Evolutionary conservation across 2,888 invertebrate species (phyloP), one percentile per base, ranked within the genome.

Genomic region (Phania funesta): DNA sequence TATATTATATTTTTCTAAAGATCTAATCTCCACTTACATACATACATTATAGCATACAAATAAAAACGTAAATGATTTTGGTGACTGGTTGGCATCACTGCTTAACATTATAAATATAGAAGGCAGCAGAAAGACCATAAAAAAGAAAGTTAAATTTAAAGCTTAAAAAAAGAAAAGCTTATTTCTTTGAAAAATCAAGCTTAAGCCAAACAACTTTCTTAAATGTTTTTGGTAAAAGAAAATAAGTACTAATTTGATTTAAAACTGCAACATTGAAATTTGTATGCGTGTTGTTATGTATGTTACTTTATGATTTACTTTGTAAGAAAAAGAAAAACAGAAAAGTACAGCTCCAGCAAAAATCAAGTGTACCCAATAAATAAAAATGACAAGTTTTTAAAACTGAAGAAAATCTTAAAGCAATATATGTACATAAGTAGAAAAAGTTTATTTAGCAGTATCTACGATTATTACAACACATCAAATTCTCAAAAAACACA

Each of bases 81-180:
- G 9, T 32, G 9, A 0, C 0, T 0, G 4, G 18, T 64, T 44
- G 50, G 5, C 32, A 52, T 54, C 67, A 76, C 35, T 76, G n/a
- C n/a, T 26, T 1, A 52, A 16, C 16, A 74, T 11, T 41, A 24
- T 22, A 38, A 29, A 73, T 41, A 67, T 60, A 68, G 71, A 76
- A 76, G 50, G 80, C 35, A 71, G 50, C 71, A 75, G 1, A 41
- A 18, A 38, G 20, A 9, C 8, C n/a, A 29, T 32, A 38, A 67
- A 77, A 77, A 77, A 70, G 81, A 81, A 81, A 81, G 81, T 81
- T 64, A 46, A n/a, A n/a, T 64, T 58, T 74, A 74, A 78, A 78
- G 82, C 82, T 82, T 56, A 48, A 54, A 62, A 78, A 71, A 65
- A 46, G 71, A 82, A 82, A 78, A 82, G 82, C 82, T 82, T 82